These are phyloP conservation scores for Brachirus orientalis DNA, from an alignment of 2,113 vertebrate species.

Conservation along the genomic window DNA sequence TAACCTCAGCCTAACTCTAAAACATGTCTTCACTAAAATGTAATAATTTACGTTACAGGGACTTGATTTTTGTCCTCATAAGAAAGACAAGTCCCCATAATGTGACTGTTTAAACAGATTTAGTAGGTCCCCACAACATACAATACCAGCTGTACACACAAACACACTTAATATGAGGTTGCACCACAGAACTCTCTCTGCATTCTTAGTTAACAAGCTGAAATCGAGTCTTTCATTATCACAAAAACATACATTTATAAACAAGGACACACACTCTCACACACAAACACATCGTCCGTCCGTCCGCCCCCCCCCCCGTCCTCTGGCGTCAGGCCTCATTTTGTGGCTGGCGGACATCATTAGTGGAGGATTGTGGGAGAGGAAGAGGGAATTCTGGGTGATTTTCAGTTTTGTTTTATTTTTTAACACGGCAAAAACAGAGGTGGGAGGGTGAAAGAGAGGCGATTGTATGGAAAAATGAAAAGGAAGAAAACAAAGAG, in stretches of 20 bases:
- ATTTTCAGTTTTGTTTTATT: conserved; percentile 26
- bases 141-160: neutral
- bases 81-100: too few species aligned
- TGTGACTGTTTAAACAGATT: too few species aligned
- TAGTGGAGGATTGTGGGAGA: conserved; percentile 52
- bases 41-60: too few species aligned
- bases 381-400: conserved; percentile 40
- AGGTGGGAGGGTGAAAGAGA: neutral
- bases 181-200: neutral
- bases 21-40: too few species aligned
- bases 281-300: neutral
- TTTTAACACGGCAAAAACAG: conserved; percentile 49
- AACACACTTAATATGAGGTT: conserved; percentile 4
- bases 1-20: too few species aligned
- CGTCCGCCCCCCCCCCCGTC: conserved; percentile 4
- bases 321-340: conserved; percentile 64
- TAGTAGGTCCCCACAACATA: neutral
- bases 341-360: conserved; percentile 59
- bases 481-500: neutral
- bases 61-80: too few species aligned
- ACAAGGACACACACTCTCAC: conserved; percentile 2
- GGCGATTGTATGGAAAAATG: neutral
- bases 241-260: conserved; percentile 14
- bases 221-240: conserved; percentile 40
- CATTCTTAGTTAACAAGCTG: conserved; percentile 36